Conservation (phyloP, 2,888 invertebrate species). For the Pyrochroa serraticornis region DNA sequence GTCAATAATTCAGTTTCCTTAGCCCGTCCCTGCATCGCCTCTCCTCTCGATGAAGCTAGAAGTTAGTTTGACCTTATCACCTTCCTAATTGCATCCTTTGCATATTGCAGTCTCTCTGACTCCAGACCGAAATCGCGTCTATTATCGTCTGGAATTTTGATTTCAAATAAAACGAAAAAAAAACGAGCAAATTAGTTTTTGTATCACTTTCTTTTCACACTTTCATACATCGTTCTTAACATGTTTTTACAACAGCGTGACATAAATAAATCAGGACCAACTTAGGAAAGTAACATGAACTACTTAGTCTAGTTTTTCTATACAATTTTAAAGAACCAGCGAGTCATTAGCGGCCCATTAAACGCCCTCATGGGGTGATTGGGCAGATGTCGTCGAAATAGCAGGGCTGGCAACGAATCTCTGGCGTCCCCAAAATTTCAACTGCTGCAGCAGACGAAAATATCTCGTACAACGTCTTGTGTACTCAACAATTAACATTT, state of each 20-base stretch:
- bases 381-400: constrained; percentile 1
- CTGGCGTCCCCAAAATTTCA: constrained; percentile 22
- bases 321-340: constrained; percentile 32
- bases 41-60: no score
- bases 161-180: not conserved
- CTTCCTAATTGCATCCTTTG: no score
- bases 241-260: constrained; percentile 56
- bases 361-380: constrained; percentile 19
- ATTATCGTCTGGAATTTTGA: no score
- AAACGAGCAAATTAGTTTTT: constrained; percentile 34
- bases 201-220: constrained; percentile 54
- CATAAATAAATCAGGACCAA: constrained; percentile 48
- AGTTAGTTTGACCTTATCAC: no score
- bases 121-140: no score
- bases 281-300: constrained; percentile 47
- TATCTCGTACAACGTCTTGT: constrained; percentile 29
- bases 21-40: no score
- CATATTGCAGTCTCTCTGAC: no score
- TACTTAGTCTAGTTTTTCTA: constrained; percentile 41
- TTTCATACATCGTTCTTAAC: constrained; percentile 55
- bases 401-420: constrained; percentile 4
- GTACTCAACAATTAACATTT: constrained; percentile 51
- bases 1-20: no score
- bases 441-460: constrained; percentile 32
- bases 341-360: constrained; percentile 31